Conservation (phyloP, 2,888 invertebrate genomes). For the Sinelater perroti region DNA sequence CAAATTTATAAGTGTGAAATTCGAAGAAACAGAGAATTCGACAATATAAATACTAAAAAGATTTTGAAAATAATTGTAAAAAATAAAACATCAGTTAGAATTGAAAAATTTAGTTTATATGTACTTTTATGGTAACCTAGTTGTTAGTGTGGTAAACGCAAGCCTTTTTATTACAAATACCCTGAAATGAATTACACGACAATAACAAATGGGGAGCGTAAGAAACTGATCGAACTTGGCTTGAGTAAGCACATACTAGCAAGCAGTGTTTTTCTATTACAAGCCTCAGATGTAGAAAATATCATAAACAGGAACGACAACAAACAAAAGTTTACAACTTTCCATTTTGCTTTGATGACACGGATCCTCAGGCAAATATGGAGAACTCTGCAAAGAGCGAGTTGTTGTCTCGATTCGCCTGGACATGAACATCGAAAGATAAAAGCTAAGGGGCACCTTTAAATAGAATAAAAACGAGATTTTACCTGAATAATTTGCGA, state of each 20-base stretch:
- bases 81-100: too few species aligned
- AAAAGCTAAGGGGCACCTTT: constrained; percentile 97
- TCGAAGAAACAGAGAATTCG: too few species aligned
- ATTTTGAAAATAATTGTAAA: too few species aligned
- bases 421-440: constrained; percentile 99
- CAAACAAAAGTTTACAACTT: constrained; percentile 80
- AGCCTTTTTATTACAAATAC: constrained; percentile 96
- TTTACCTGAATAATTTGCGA: too few species aligned
- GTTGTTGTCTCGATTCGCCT: constrained; percentile 94
- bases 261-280: constrained; percentile 93
- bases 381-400: constrained; percentile 94
- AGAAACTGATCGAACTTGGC: constrained; percentile 88
- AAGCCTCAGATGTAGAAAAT: constrained; percentile 95
- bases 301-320: constrained; percentile 98
- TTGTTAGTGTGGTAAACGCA: too few species aligned
- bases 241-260: constrained; percentile 94
- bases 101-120: too few species aligned
- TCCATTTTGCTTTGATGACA: constrained; percentile 89
- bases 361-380: constrained; percentile 88
- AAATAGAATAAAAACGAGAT: constrained; percentile 99
- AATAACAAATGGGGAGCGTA: constrained; percentile 94
- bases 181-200: constrained; percentile 96
- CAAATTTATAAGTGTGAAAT: too few species aligned
- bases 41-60: too few species aligned
- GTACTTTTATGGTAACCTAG: too few species aligned